phyloP scores from a whole-genome alignment of 2,888 invertebrate genomes.

The Molorchus minor region DNA sequence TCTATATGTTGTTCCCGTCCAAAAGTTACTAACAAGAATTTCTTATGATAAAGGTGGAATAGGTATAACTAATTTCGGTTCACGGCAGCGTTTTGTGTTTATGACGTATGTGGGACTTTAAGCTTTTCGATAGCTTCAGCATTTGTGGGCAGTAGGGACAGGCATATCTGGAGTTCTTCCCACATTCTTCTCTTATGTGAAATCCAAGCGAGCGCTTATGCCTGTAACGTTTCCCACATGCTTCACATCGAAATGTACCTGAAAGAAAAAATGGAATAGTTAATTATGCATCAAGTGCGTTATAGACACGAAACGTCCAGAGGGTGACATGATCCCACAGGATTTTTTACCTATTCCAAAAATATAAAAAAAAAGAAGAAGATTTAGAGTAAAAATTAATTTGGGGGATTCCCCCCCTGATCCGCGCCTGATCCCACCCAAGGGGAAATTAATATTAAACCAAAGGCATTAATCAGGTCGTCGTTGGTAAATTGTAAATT shows the following conservation, averaged over 20 bases:
- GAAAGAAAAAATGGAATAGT: not conserved
- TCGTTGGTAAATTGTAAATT: too few relatives aligned
- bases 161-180: slow-evolving; percentile 59
- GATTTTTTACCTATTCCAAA: not conserved
- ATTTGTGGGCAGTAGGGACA: slow-evolving; percentile 5
- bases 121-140: not conserved
- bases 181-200: slow-evolving; percentile 76
- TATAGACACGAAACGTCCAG: too few relatives aligned
- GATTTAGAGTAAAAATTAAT: too few relatives aligned
- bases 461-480: too few relatives aligned
- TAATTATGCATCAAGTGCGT: too few relatives aligned
- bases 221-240: slow-evolving; percentile 77
- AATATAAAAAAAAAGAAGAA: not conserved
- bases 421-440: not conserved
- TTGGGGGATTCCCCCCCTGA: not conserved
- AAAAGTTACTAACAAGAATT: too few relatives aligned
- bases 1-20: too few relatives aligned
- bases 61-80: too few relatives aligned
- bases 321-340: too few relatives aligned
- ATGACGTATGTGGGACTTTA: slow-evolving; percentile 1
- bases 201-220: slow-evolving; percentile 75
- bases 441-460: too few relatives aligned
- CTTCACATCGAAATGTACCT: not conserved
- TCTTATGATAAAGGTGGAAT: too few relatives aligned
- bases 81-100: not conserved